A percentile compares a stretch with the other conserved stretches of the same genome.
Evolutionary conservation across 2,797 vertebrate species (phyloP).

Genomic region (Myotis planiceps): DNA sequence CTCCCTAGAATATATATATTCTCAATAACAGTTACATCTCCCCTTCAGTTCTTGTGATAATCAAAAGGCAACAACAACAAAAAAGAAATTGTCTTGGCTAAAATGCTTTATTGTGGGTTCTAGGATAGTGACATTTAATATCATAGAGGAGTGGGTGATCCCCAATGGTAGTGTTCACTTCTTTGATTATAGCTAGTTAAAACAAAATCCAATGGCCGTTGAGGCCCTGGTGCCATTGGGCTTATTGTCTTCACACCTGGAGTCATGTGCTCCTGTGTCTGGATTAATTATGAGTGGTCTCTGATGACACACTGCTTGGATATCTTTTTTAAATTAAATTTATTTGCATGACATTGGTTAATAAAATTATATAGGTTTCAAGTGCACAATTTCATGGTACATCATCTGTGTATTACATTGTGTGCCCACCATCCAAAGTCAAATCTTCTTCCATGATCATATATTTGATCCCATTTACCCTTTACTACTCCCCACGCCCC

Average conservation of each 20-base stretch:
- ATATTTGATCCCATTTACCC: neutral
- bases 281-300: neutral
- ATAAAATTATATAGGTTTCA: neutral
- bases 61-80: neutral
- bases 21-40: neutral
- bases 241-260: no score
- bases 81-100: neutral
- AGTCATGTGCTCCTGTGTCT: neutral
- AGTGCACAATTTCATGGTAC: neutral
- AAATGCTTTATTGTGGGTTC: neutral
- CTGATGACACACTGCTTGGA: neutral
- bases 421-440: neutral
- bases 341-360: neutral
- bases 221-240: rapidly evolving
- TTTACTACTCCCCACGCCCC: neutral
- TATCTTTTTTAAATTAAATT: neutral
- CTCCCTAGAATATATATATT: neutral
- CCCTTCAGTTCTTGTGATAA: neutral
- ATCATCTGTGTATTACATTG: neutral
- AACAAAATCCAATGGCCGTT: neutral
- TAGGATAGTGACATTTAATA: neutral
- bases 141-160: rapidly evolving
- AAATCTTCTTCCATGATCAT: neutral
- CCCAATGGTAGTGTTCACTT: neutral
- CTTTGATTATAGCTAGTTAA: neutral